A percentile compares a stretch with the other conserved stretches of the same genome.
phyloP scores from a whole-genome alignment of 53 echinoderm and acorn worm species.

The Actinopyga echinites region DNA sequence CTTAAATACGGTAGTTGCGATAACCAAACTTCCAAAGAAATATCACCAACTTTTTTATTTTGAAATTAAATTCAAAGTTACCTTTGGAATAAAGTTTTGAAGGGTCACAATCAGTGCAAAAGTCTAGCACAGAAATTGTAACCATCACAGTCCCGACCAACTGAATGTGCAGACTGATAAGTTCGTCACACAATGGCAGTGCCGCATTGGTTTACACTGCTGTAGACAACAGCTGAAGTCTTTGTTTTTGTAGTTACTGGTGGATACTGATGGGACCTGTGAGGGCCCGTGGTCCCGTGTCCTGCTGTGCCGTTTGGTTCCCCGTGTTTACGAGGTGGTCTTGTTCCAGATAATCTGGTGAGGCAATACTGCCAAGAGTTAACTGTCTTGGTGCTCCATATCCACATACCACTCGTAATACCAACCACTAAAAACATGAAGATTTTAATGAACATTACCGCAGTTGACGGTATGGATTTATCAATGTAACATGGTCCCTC shows the following conservation, averaged over 20 bases:
- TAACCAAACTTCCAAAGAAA: too few species aligned
- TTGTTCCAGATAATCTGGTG: slow-evolving; percentile 46
- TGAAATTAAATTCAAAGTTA: too few species aligned
- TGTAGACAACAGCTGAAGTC: slow-evolving; percentile 2
- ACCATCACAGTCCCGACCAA: too few species aligned
- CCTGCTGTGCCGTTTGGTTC: slow-evolving; percentile 6
- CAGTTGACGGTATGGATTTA: slow-evolving; percentile 82
- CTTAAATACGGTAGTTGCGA: too few species aligned
- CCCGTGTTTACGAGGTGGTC: slow-evolving; percentile 15
- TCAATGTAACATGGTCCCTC: slow-evolving; percentile 63
- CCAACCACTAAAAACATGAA: slow-evolving; percentile 97
- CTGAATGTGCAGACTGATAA: too few species aligned
- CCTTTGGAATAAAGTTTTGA: too few species aligned
- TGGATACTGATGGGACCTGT: slow-evolving; percentile 1
- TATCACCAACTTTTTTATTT: too few species aligned
- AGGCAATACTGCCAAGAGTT: slow-evolving; percentile 90
- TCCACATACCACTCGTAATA: slow-evolving; percentile 99
- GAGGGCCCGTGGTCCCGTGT: background rate
- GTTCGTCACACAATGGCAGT: background rate
- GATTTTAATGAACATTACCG: slow-evolving; percentile 81
- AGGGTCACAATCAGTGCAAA: too few species aligned
- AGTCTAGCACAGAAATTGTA: too few species aligned
- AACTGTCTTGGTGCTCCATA: slow-evolving; percentile 97
- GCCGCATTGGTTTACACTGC: background rate
- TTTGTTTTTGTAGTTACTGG: background rate